Conservation (phyloP, 2,113 vertebrate genomes). For the Donacobius atricapilla region DNA sequence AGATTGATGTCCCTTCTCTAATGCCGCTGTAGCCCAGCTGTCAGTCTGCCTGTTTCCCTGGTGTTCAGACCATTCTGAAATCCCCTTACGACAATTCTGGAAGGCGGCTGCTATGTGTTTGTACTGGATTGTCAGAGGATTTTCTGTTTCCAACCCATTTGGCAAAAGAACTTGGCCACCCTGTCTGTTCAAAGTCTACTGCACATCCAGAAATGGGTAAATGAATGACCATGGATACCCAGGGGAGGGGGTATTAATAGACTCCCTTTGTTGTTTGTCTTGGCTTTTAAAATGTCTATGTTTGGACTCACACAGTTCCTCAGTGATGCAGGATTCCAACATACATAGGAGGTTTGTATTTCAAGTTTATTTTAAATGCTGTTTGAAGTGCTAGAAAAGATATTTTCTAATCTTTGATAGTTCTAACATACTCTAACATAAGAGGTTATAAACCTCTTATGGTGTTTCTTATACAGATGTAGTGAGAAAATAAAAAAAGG, state of each 20-base stretch:
- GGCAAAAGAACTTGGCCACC: slow-evolving; percentile 37
- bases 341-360: background rate
- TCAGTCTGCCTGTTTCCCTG: background rate
- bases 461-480: background rate
- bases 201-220: background rate
- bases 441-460: background rate
- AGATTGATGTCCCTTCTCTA: background rate
- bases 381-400: background rate
- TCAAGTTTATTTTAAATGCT: background rate
- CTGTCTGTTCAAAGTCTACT: background rate
- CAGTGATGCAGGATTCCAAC: background rate
- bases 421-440: background rate
- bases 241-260: background rate
- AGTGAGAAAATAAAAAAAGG: background rate
- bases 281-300: background rate
- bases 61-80: background rate
- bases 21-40: background rate
- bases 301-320: background rate
- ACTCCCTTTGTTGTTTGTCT: background rate
- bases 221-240: background rate
- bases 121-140: background rate
- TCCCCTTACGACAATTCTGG: background rate
- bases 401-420: background rate
- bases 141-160: slow-evolving; percentile 10
- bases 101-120: background rate